These are phyloP conservation scores for Aphelocoma coerulescens DNA, from an alignment of 2,113 vertebrate species.

Conservation along the genomic window DNA sequence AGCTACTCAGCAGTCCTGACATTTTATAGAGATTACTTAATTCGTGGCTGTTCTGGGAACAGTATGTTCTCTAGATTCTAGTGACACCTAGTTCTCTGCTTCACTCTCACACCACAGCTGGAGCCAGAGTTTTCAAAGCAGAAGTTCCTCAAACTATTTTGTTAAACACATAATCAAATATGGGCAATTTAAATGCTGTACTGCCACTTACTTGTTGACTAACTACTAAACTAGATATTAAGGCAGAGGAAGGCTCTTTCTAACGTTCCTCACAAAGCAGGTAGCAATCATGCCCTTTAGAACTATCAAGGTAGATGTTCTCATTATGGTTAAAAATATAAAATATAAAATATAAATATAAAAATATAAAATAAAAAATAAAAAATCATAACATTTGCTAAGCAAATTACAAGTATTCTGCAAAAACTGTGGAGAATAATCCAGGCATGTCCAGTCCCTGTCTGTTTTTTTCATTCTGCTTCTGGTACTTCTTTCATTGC, in stretches of 20 bases:
- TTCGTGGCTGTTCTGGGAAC: not conserved
- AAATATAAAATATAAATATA: not conserved
- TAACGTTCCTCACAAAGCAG: not conserved
- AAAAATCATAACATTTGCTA: not conserved
- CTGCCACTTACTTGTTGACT: not conserved
- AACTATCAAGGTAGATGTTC: not conserved
- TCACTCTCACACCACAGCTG: accelerated
- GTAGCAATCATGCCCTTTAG: not conserved
- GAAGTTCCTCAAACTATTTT: not conserved
- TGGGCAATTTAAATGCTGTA: accelerated
- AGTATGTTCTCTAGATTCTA: accelerated
- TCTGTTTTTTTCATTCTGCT: not conserved
- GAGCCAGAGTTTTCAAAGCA: not conserved
- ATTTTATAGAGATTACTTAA: not conserved
- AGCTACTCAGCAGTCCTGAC: not conserved
- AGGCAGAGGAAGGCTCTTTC: not conserved
- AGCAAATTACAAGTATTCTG: not conserved
- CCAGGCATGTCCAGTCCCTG: not conserved
- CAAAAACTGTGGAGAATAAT: not conserved
- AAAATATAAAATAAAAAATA: too few relatives aligned
- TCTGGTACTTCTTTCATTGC: not conserved
- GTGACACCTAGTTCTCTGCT: not conserved
- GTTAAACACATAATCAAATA: not conserved
- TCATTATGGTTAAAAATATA: not conserved
- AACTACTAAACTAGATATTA: not conserved